Conservation (phyloP, 2,113 vertebrate species). For the Haemorhous mexicanus region DNA sequence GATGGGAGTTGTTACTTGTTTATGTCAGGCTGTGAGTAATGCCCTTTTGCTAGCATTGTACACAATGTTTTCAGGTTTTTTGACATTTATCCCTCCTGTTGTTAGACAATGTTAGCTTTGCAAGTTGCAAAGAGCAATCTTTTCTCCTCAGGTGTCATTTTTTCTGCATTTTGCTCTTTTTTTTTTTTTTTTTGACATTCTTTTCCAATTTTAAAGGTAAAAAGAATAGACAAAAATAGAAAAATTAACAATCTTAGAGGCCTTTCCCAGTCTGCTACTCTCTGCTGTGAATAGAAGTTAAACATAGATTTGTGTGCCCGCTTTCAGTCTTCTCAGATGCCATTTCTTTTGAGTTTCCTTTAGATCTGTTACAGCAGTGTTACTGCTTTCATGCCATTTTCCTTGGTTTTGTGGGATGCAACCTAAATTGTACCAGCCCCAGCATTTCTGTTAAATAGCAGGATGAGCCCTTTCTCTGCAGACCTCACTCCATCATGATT, state of each 20-base stretch:
- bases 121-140: conserved; percentile 1
- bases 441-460: neutral
- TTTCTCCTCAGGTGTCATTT: neutral
- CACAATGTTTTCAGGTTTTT: neutral
- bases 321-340: neutral
- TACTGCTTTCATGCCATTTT: neutral
- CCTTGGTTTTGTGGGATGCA: neutral
- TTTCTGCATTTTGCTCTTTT: neutral
- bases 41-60: conserved; percentile 28
- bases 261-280: neutral
- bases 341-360: neutral
- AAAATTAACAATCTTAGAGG: neutral
- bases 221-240: neutral
- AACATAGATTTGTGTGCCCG: neutral
- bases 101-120: conserved; percentile 15
- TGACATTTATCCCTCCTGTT: conserved; percentile 44
- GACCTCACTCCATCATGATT: neutral
- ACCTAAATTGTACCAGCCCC: neutral
- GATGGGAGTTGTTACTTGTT: conserved; percentile 60
- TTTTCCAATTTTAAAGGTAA: neutral
- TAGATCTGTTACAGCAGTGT: neutral
- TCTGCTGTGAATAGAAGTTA: neutral
- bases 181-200: neutral
- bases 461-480: neutral
- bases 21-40: conserved; percentile 43